Conservation (phyloP, 2,888 invertebrate species). For the Drosophila nigricruria region DNA sequence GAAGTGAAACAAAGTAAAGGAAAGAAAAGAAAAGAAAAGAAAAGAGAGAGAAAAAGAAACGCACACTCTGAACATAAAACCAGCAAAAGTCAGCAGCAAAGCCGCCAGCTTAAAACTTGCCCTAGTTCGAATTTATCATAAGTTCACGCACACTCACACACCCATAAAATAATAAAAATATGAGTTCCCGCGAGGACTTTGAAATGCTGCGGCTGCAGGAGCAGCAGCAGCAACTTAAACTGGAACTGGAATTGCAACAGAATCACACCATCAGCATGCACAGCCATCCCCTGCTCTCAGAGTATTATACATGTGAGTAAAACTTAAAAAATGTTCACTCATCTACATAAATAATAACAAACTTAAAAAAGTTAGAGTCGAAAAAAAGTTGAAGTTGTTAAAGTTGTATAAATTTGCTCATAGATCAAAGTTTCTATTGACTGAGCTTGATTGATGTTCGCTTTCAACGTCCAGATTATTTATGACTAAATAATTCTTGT, state of each 20-base stretch:
- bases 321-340: neutral
- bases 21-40: neutral
- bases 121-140: slow-evolving; percentile 54
- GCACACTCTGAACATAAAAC: slow-evolving; percentile 12
- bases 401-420: neutral
- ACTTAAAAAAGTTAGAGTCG: neutral
- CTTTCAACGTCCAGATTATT: neutral
- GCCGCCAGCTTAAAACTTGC: slow-evolving; percentile 52
- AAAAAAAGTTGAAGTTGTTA: neutral
- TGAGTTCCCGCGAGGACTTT: slow-evolving; percentile 47
- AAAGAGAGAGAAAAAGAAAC: neutral
- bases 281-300: slow-evolving; percentile 72
- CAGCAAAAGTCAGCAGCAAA: slow-evolving; percentile 23
- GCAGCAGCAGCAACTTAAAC: slow-evolving; percentile 36
- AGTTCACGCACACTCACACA: slow-evolving; percentile 13
- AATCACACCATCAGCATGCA: slow-evolving; percentile 58
- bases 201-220: slow-evolving; percentile 35
- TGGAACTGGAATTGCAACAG: slow-evolving; percentile 34
- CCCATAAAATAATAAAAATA: slow-evolving; percentile 30
- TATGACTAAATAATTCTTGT: neutral
- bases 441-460: neutral
- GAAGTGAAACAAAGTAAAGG: slow-evolving; percentile 30
- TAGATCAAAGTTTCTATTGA: neutral
- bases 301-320: slow-evolving; percentile 81
- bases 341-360: neutral